Base-by-base conservation (phyloP, 2,888 invertebrate species). In the Plusia festucae region DNA sequence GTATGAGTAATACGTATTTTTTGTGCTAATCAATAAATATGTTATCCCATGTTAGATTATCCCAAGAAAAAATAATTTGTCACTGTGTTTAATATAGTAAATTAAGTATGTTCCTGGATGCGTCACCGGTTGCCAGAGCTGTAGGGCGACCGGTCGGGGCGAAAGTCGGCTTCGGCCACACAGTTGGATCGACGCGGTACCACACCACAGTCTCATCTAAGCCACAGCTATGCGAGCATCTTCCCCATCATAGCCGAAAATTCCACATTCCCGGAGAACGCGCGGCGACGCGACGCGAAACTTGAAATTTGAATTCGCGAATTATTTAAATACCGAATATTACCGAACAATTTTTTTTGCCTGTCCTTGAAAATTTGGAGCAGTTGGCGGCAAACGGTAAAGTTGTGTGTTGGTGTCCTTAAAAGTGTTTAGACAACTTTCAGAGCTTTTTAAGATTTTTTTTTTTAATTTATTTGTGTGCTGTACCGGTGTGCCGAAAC, bases 91-190 rank as follows among this genome's bases (percentile, higher is more conserved):
- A 90, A 89, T 87, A 87, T 89, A 85, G 85, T 85, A 87, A 91
- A 91, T 91, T 88, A 88, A 88, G 70, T 70, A 84, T 87, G 88
- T 91, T 93, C 92, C 94, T 93, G 94, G 93, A 93, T 93, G 91
- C 90, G 93, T 92, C 92, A 93, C 90, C 83, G 84, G 86, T 93
- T 88, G 91, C 68, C 83, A 78, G 92, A 94, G 90, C 87, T 87
- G 94, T 94, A 90, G 94, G 93, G 93, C 94, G 93, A 94, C 93
- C 90, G 93, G 94, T 95, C 93, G 94, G 93, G 93, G 94, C 94
- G 94, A 93, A 93, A 94, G 94, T 94, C 93, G 92, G 85, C 88
- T 84, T 81, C 85, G 92, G 92, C 89, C 89, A 91, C 90, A 90
- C 91, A 88, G 91, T 90, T 89, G 90, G 91, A 87, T 86, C 88